These are phyloP conservation scores for Hirtodrosophila cameraria DNA, from an alignment of 2,888 invertebrate genomes.

Conservation along the genomic window DNA sequence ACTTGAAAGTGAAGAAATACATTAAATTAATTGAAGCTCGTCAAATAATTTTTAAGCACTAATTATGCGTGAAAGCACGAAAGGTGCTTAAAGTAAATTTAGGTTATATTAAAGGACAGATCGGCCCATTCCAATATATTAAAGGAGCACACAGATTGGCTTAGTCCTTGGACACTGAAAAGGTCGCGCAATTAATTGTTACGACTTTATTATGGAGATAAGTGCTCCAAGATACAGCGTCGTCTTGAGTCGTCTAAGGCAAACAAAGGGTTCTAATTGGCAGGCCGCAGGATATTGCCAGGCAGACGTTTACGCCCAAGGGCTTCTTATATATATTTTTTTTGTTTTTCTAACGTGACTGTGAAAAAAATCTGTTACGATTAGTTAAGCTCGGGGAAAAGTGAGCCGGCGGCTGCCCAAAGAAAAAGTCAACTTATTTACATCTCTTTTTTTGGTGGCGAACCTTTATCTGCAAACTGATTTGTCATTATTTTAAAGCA, in stretches of 20 bases:
- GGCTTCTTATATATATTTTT: slow-evolving; percentile 42
- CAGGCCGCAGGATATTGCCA: slow-evolving; percentile 69
- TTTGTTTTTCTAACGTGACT: slow-evolving; percentile 56
- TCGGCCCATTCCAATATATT: not conserved
- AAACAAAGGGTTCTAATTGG: slow-evolving; percentile 81
- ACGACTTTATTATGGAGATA: slow-evolving; percentile 82
- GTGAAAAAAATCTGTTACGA: slow-evolving; percentile 81
- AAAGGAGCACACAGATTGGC: slow-evolving; percentile 18
- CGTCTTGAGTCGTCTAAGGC: slow-evolving; percentile 50
- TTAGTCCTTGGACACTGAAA: slow-evolving; percentile 39
- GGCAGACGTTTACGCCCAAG: slow-evolving; percentile 65
- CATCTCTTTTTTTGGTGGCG: slow-evolving; percentile 26
- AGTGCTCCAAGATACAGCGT: slow-evolving; percentile 52
- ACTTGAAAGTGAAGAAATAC: slow-evolving; percentile 44
- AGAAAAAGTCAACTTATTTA: slow-evolving; percentile 47
- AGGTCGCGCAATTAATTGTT: slow-evolving; percentile 82
- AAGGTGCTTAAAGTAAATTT: slow-evolving; percentile 24
- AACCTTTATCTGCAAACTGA: slow-evolving; percentile 79
- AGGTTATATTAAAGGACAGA: slow-evolving; percentile 27
- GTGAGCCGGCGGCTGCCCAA: slow-evolving; percentile 46
- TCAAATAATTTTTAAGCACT: slow-evolving; percentile 74
- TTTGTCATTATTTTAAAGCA: slow-evolving; percentile 82
- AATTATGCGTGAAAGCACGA: slow-evolving; percentile 70
- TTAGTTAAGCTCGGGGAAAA: slow-evolving; percentile 77
- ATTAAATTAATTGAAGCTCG: slow-evolving; percentile 76